Evolutionary conservation across 2,113 vertebrate species (phyloP).

Genomic region (Muntiacus reevesi): DNA sequence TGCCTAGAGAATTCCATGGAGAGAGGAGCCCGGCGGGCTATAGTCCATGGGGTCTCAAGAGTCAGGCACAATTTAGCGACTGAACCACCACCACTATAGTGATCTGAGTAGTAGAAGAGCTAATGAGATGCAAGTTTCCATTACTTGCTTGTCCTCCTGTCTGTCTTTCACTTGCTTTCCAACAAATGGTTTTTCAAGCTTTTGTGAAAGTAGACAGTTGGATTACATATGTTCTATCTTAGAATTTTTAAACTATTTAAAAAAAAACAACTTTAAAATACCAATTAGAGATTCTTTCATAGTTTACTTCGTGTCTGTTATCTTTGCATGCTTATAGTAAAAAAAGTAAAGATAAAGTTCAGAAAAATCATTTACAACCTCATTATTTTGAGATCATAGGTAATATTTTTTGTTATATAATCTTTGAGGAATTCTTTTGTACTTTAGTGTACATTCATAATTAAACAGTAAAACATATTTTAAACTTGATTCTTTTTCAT

Average conservation of each 20-base stretch:
- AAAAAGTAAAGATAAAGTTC: neutral
- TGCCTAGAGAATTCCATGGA: neutral
- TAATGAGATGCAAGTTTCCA: neutral
- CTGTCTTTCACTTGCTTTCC: neutral
- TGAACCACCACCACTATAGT: neutral
- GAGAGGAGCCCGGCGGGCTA: neutral
- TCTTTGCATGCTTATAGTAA: neutral
- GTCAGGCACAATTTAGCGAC: neutral
- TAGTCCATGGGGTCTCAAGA: neutral
- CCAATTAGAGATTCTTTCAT: neutral
- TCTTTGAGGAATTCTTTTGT: neutral
- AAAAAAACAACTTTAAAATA: neutral
- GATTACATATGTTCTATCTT: neutral
- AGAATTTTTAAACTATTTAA: neutral
- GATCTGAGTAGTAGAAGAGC: neutral
- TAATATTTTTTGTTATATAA: neutral
- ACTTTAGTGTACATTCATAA: neutral
- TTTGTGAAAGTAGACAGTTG: neutral
- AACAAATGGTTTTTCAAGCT: neutral
- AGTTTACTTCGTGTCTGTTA: neutral
- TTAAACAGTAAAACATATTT: neutral
- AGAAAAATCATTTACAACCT: neutral
- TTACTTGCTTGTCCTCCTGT: neutral
- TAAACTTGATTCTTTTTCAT: neutral
- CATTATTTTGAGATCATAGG: neutral